Conservation (phyloP, 1,140 invertebrate species). For the Marisa cornuarietis region DNA sequence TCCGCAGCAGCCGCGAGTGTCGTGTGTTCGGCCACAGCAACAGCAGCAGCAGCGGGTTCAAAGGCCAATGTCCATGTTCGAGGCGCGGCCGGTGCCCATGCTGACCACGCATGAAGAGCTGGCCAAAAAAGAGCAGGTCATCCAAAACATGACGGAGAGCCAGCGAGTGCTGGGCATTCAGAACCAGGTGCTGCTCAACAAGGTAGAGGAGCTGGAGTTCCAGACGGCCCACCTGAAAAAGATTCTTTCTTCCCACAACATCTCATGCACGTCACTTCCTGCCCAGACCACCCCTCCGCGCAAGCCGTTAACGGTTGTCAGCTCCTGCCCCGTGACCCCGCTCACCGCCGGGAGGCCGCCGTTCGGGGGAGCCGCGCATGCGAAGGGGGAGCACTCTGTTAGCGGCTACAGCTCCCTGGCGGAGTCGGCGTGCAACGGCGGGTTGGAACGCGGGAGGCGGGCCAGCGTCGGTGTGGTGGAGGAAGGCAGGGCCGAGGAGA, state of each 20-base stretch:
- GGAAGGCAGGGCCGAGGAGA: background rate
- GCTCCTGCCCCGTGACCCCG: background rate
- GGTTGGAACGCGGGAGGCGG: background rate
- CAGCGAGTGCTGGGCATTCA: background rate
- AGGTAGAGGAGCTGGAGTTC: conserved; percentile 23
- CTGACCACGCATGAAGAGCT: conserved; percentile 9
- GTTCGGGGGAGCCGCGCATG: background rate
- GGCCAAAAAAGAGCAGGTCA: conserved; percentile 14
- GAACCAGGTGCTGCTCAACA: conserved; percentile 16
- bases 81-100: background rate
- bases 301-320: background rate
- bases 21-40: background rate
- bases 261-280: background rate
- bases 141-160: conserved; percentile 18
- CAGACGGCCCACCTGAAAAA: conserved; percentile 4
- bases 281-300: background rate
- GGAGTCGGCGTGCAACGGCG: conserved; percentile 1
- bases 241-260: background rate
- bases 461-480: background rate
- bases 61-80: conserved; percentile 18
- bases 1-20: background rate
- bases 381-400: conserved; percentile 14
- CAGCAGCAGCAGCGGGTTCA: background rate
- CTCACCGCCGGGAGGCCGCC: background rate
- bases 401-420: conserved; percentile 22